Evolutionary conservation across 2,113 vertebrate genomes (phyloP), one percentile per base, ranked within the genome.

Genomic region (Perca flavescens): DNA sequence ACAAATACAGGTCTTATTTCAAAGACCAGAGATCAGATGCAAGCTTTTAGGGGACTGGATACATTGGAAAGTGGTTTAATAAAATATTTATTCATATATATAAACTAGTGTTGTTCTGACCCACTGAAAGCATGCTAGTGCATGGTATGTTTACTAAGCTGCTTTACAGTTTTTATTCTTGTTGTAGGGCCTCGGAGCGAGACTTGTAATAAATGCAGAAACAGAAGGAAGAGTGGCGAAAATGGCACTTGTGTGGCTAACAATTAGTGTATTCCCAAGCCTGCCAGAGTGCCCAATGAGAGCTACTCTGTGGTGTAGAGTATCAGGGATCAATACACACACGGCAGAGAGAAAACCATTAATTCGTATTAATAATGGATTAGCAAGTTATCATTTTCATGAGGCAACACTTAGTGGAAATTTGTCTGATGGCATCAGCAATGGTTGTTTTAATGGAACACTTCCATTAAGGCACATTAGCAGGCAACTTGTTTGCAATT

Each of bases 361-460:
- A 50, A 83, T 94, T 92, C 92, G 89, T 92, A 94, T 95, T 94
- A 95, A 95, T 95, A 94, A 96, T 95, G 86, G 87, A 96, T 95
- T 91, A 94, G 91, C 87, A 86, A 88, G 88, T 94, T 94, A 94
- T 94, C 92, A 92, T 95, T 94, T 95, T 94, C 93, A 88, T 77
- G 91, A 87, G 81, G 79, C 92, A 89, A 92, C 91, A 89, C 94
- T 94, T 93, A 93, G 91, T 82, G 92, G 88, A 88, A 88, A 93
- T 93, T 89, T 89, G 93, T 94, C 92, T 90, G 91, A 93, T 92
- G 91, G 89, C 88, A 94, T 94, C 90, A 92, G 90, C 80, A 81
- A 82, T 68, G 89, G 79, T 89, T 88, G 89, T 91, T 94, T 94
- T 94, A 95, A 94, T 90, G 90, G 83, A 92, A 94, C 82, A 73